phyloP scores from a whole-genome alignment of 2,888 invertebrate genomes.

The Antitype chi region DNA sequence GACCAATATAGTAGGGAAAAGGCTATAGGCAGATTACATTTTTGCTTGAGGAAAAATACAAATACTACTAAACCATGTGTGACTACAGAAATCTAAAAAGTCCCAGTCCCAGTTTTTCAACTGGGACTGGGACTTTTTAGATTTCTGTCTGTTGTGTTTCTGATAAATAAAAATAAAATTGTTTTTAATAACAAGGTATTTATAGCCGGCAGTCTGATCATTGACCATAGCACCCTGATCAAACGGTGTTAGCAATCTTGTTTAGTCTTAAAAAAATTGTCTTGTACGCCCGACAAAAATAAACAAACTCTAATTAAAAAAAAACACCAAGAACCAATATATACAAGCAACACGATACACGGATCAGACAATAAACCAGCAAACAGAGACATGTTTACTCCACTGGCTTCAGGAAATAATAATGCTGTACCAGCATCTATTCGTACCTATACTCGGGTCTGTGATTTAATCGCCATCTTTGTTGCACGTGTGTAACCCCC shows the following conservation, averaged over 20 bases:
- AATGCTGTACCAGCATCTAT: conserved; percentile 26
- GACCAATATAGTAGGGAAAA: too few relatives aligned
- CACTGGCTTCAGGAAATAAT: conserved; percentile 31
- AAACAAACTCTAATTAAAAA: background rate
- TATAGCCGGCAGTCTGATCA: background rate
- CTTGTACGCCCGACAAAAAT: background rate
- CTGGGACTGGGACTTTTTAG: too few relatives aligned
- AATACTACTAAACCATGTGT: background rate
- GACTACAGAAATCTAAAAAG: background rate
- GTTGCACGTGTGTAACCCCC: conserved; percentile 8
- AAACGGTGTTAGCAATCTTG: background rate
- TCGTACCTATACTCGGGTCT: background rate
- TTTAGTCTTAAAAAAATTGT: background rate
- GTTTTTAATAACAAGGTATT: background rate
- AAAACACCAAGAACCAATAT: background rate
- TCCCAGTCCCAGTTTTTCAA: too few relatives aligned
- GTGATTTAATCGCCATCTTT: conserved; percentile 37
- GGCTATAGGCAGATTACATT: too few relatives aligned
- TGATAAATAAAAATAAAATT: background rate
- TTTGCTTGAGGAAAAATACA: background rate
- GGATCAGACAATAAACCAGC: conserved; percentile 5
- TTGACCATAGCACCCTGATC: background rate
- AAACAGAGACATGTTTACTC: conserved; percentile 29
- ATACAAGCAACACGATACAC: background rate
- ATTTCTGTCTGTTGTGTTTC: too few relatives aligned